These are phyloP conservation scores for Macrosiphum euphorbiae DNA, from an alignment of 2,888 invertebrate species.

Conservation along the genomic window DNA sequence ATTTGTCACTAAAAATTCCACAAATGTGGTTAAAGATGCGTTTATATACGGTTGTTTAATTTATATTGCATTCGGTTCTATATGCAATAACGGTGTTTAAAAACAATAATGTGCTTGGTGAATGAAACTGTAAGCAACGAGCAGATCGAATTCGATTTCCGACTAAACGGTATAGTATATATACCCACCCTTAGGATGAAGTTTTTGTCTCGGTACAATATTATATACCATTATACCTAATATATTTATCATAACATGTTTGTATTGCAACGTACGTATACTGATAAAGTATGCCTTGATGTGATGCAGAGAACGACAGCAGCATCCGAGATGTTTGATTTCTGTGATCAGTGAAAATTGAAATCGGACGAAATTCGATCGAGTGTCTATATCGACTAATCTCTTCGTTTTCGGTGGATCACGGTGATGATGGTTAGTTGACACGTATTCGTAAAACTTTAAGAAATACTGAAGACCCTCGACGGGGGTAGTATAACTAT, in stretches of 20 bases:
- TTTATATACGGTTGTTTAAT: not conserved
- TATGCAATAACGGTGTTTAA: not conserved
- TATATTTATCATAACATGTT: not conserved
- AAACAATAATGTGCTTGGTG: too few species aligned
- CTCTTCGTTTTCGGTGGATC: not conserved
- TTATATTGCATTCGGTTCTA: not conserved
- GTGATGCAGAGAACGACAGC: not conserved
- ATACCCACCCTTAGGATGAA: not conserved
- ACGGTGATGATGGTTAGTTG: not conserved
- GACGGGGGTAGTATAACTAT: not conserved
- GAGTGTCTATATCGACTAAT: not conserved
- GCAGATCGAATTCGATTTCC: not conserved
- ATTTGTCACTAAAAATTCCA: slow-evolving; percentile 2
- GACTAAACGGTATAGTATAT: not conserved
- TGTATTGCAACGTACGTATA: not conserved
- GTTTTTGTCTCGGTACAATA: not conserved
- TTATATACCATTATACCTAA: not conserved
- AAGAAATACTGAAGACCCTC: not conserved
- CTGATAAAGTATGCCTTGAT: not conserved
- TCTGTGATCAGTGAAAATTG: not conserved
- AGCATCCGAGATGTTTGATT: not conserved
- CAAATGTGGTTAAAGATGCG: not conserved
- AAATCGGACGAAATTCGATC: not conserved
- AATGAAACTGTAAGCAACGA: not conserved
- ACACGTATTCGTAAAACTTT: not conserved